These are phyloP conservation scores for Hassar affinis DNA, from an alignment of 2,113 vertebrate species.

Conservation along the genomic window DNA sequence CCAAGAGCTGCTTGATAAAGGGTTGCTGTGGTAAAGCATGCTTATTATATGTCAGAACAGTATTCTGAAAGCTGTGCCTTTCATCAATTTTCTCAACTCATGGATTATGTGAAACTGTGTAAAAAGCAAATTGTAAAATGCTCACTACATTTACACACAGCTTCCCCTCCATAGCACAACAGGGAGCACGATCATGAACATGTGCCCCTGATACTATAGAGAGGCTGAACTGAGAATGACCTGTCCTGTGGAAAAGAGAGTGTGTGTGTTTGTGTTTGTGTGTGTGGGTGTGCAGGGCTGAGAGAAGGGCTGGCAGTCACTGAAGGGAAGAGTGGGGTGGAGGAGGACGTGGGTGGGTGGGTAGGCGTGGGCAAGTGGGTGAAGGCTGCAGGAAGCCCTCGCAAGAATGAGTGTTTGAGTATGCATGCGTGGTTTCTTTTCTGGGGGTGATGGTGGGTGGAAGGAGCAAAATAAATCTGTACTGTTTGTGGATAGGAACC, in stretches of 20 bases:
- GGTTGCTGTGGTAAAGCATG: neutral
- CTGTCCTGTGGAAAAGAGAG: constrained; percentile 35
- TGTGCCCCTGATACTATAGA: constrained; percentile 37
- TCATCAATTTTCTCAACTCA: neutral
- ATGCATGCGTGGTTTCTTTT: constrained; percentile 44
- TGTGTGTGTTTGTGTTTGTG: constrained; percentile 33
- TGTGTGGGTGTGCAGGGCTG: constrained; percentile 35
- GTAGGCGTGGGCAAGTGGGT: constrained; percentile 42
- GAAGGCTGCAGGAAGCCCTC: constrained; percentile 44
- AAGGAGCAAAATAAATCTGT: constrained; percentile 36
- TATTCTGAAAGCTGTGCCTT: neutral
- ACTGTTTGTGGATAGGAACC: constrained; percentile 39
- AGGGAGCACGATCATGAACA: constrained; percentile 24
- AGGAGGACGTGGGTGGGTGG: constrained; percentile 47
- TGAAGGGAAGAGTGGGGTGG: constrained; percentile 44
- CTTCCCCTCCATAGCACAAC: neutral
- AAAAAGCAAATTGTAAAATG: constrained; percentile 14
- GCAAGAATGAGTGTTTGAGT: constrained; percentile 35
- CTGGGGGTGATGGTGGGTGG: constrained; percentile 13
- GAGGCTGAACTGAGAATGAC: constrained; percentile 43
- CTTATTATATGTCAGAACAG: constrained; percentile 2
- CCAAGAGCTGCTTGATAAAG: constrained; percentile 6
- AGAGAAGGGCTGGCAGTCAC: constrained; percentile 44
- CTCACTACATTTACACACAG: neutral
- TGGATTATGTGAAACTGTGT: neutral